A percentile compares a stretch with the other conserved stretches of the same genome.
phyloP scores from a whole-genome alignment of 2,113 vertebrate species.

The Suncus etruscus region DNA sequence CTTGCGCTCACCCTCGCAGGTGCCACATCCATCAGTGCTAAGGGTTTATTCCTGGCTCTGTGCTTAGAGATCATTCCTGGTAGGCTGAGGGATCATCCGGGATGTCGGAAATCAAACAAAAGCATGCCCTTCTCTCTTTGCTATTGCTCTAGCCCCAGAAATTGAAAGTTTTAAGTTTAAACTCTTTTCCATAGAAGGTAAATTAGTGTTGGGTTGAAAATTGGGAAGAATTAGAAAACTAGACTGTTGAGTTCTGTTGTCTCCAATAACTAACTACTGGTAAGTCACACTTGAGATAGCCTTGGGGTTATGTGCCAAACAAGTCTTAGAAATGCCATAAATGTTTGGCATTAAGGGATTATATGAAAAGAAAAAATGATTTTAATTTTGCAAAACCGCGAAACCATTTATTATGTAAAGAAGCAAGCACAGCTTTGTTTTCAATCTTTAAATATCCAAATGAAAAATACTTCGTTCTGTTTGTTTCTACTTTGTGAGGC shows the following conservation, averaged over 20 bases:
- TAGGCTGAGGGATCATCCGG: too few relatives aligned
- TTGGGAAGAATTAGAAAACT: background rate
- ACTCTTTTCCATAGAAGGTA: background rate
- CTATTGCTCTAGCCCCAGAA: background rate
- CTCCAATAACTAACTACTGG: background rate
- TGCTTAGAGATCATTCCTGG: too few relatives aligned
- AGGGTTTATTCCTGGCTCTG: too few relatives aligned
- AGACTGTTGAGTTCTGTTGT: background rate
- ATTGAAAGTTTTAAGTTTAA: background rate
- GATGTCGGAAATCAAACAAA: too few relatives aligned
- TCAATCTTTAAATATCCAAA: background rate
- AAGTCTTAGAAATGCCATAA: background rate
- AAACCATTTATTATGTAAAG: background rate
- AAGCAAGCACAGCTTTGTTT: background rate
- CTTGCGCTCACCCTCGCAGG: too few relatives aligned
- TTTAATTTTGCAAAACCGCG: constrained; percentile 40
- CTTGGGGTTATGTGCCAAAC: background rate
- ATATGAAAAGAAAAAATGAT: background rate
- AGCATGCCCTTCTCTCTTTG: too few relatives aligned
- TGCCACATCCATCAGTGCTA: too few relatives aligned
- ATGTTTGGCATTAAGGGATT: background rate
- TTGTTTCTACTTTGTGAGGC: constrained; percentile 28
- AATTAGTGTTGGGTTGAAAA: background rate
- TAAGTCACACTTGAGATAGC: background rate
- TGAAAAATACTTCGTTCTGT: background rate